Percentiles rank a stretch among this genome's conserved stretches.
These are phyloP conservation scores for Coelogynopora nodosa DNA, from an alignment of 2,888 invertebrate genomes.

Conservation along the genomic window DNA sequence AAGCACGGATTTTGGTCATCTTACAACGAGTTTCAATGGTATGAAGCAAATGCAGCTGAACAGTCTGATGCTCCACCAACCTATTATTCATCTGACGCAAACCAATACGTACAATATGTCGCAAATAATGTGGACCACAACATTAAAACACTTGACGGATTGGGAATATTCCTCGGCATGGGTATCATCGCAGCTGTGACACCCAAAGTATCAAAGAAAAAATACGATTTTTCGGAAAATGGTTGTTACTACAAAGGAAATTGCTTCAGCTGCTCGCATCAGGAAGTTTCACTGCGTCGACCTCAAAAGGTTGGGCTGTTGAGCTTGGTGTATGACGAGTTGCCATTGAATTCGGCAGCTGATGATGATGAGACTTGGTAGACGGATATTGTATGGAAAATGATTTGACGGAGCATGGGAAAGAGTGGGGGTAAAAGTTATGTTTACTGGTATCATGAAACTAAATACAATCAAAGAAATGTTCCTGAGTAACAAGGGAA, in stretches of 20 bases:
- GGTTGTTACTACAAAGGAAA: neutral
- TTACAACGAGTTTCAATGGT: too few species aligned
- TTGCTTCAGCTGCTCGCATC: neutral
- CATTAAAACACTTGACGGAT: too few species aligned
- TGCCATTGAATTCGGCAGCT: neutral
- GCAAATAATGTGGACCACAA: too few species aligned
- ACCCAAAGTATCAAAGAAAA: neutral
- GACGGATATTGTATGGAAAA: neutral
- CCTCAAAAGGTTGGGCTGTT: neutral
- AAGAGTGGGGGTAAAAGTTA: neutral
- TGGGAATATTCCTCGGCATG: too few species aligned
- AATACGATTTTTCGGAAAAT: neutral
- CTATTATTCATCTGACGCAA: too few species aligned
- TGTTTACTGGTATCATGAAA: neutral
- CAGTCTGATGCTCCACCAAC: too few species aligned
- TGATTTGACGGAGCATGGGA: neutral
- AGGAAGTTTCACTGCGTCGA: neutral
- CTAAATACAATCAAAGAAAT: neutral
- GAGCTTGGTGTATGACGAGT: neutral
- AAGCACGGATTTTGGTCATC: too few species aligned
- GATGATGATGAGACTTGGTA: neutral
- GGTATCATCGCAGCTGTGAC: neutral
- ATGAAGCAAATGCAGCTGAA: too few species aligned
- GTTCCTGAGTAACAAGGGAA: too few species aligned
- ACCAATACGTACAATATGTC: too few species aligned